phyloP scores from a whole-genome alignment of 2,113 vertebrate genomes.

The Nothocercus nigrocapillus region DNA sequence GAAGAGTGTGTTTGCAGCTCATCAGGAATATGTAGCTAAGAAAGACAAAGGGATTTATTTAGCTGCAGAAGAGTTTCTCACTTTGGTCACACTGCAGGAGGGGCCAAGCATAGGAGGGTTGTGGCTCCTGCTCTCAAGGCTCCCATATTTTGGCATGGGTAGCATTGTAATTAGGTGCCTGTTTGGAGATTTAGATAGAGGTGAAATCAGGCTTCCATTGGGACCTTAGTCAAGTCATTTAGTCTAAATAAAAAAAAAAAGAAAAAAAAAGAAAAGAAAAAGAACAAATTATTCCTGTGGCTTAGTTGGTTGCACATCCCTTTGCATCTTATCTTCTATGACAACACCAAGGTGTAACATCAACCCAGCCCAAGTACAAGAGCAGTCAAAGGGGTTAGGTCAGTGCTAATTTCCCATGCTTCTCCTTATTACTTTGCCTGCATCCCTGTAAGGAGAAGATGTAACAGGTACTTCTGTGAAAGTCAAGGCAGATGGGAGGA shows the following conservation, averaged over 20 bases:
- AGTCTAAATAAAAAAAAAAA: neutral
- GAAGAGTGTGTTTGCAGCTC: neutral
- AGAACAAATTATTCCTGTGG: neutral
- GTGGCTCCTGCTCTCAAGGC: neutral
- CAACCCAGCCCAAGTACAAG: neutral
- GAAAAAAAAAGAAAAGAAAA: neutral
- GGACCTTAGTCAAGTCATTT: neutral
- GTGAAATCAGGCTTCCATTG: neutral
- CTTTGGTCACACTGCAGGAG: neutral
- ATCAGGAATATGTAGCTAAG: accelerated
- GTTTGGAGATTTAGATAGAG: neutral
- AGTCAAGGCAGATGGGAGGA: neutral
- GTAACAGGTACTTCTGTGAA: neutral
- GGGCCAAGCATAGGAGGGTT: neutral
- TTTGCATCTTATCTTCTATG: neutral
- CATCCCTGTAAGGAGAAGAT: neutral
- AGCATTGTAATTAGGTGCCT: neutral
- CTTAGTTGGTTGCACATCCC: neutral
- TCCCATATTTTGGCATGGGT: accelerated
- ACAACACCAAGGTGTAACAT: neutral
- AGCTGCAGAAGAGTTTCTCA: neutral
- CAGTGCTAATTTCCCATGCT: neutral
- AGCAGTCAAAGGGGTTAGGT: neutral
- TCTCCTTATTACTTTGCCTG: neutral
- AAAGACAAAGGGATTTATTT: neutral